Evolutionary conservation across 2,888 invertebrate genomes (phyloP).

Genomic region (Barypeithes pellucidus): DNA sequence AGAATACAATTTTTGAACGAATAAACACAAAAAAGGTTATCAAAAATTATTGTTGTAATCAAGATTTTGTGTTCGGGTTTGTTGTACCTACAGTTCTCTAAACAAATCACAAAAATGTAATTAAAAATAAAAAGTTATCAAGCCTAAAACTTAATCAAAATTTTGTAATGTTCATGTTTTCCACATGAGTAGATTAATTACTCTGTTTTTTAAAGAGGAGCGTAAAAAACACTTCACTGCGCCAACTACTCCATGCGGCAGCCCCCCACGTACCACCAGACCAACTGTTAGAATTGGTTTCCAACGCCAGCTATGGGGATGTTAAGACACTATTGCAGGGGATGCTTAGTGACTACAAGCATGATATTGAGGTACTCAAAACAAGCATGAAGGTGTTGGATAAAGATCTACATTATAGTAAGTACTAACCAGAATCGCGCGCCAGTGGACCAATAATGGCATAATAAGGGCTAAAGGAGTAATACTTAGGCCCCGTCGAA

Average conservation of each 20-base stretch:
- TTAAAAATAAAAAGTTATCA: too few relatives aligned
- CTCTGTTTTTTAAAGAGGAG: constrained; percentile 59
- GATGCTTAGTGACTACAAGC: constrained; percentile 84
- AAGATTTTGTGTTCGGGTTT: too few relatives aligned
- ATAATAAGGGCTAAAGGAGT: too few relatives aligned
- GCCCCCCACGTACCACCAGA: constrained; percentile 75
- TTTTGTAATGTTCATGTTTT: too few relatives aligned
- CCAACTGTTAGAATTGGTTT: constrained; percentile 75
- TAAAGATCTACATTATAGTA: constrained; percentile 78
- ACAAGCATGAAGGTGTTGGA: constrained; percentile 80
- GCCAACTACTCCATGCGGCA: constrained; percentile 73
- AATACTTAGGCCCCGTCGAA: too few relatives aligned
- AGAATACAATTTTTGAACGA: too few relatives aligned
- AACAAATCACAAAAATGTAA: too few relatives aligned
- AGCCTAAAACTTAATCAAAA: too few relatives aligned
- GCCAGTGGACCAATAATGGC: too few relatives aligned
- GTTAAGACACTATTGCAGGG: constrained; percentile 76
- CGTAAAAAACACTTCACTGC: constrained; percentile 68
- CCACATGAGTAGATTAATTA: not conserved
- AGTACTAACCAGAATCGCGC: constrained; percentile 48
- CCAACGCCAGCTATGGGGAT: constrained; percentile 77
- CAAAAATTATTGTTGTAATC: too few relatives aligned
- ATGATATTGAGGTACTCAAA: constrained; percentile 82
- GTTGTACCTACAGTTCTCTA: too few relatives aligned
- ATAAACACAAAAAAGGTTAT: too few relatives aligned